Base-by-base conservation (phyloP, 2,888 invertebrate species). In the Limulus polyphemus region DNA sequence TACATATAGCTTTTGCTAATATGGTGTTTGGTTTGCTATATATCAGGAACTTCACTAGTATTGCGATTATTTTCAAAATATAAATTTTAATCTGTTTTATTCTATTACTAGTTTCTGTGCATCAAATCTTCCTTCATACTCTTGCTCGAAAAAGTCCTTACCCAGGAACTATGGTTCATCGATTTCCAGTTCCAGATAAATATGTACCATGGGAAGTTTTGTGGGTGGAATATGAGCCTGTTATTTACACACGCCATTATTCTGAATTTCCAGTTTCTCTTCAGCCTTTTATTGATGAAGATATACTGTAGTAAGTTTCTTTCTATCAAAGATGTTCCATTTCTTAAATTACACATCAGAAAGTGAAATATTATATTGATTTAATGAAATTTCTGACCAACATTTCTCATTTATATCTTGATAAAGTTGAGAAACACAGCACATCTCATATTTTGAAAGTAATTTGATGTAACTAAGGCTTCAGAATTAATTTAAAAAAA, bases 151-250 rank as follows among this genome's bases (percentile, higher is more conserved):
- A 55, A 47, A 59, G 56, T 12, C 63, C 63, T 13, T 63, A 63
- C 52, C 63, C 63, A 10, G 13, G 47, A 4, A 63, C 63, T 5
- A 58, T 52, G 12, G 59, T 63, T 49, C 49, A 13, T 0, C 63
- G 63, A 7, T 61, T 54, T 54, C 63, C 63, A 2, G 63, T 63
- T 32, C 57, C 63, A 13, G 61, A 63, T 16, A 63, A 55, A 3
- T 56, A 54, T 49, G 61, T 63, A 0, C 49, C 63, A 4, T 63
- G 63, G 63, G 32, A 60, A 12, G 46, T n/a, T 17, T 12, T 9
- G 1, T 63, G 61, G 61, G 54, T 49, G 14, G 16, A 16, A 12
- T 63, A 63, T 49, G 61, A 61, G 12, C 63, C 63, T n/a, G 57
- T 63, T n/a, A 56, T 61, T n/a, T 63, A 55, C 47, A 63, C 61